These are phyloP conservation scores for Hozukius guyotensis DNA, from an alignment of 2,797 vertebrate genomes.

Conservation along the genomic window DNA sequence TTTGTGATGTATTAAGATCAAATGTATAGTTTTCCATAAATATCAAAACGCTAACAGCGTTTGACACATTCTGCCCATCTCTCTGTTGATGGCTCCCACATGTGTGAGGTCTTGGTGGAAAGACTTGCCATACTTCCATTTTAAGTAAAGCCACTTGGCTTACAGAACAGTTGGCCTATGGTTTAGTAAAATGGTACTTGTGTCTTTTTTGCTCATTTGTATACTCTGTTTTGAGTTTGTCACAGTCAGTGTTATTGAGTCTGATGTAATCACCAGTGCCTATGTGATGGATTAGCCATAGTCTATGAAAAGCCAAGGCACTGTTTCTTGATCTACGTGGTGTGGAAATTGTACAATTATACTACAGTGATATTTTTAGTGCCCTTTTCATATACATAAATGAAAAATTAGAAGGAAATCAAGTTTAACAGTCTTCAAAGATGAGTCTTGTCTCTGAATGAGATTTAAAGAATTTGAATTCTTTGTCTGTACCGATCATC, in stretches of 20 bases:
- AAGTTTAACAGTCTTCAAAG: neutral
- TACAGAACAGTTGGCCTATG: constrained; percentile 34
- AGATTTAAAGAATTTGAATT: neutral
- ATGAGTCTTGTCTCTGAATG: neutral
- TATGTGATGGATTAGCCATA: constrained; percentile 21
- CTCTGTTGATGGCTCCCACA: constrained; percentile 79
- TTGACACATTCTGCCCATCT: constrained; percentile 82
- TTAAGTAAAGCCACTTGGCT: constrained; percentile 47
- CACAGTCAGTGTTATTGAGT: constrained; percentile 2
- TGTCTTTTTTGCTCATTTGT: constrained; percentile 8
- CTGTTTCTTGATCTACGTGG: neutral
- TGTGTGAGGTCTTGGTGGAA: constrained; percentile 70
- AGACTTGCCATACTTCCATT: constrained; percentile 52
- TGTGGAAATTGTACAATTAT: constrained; percentile 1
- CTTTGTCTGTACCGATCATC: neutral
- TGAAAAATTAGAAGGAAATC: neutral
- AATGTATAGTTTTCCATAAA: constrained; percentile 72
- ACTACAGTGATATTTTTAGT: constrained; percentile 1
- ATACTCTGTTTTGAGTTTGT: constrained; percentile 36
- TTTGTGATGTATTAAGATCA: constrained; percentile 68
- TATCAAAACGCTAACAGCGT: constrained; percentile 70
- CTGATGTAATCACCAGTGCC: constrained; percentile 19
- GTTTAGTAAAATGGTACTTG: constrained; percentile 30
- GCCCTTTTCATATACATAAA: constrained; percentile 10
- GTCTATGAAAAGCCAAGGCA: constrained; percentile 21